Evolutionary conservation across 2,113 vertebrate species (phyloP).

Genomic region (Hippocampus barbouri): DNA sequence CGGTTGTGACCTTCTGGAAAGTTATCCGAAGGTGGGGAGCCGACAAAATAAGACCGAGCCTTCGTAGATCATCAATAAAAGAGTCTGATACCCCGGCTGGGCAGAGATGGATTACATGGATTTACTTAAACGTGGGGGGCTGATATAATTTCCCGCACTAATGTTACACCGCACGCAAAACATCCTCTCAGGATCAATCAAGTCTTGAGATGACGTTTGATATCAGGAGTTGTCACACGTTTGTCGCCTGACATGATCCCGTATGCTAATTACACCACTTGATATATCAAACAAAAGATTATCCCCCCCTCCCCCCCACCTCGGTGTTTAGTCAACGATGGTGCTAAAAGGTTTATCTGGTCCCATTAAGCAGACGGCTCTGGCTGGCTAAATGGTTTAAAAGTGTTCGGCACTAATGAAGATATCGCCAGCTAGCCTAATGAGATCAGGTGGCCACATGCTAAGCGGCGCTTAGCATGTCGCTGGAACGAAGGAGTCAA

Average conservation of each 20-base stretch:
- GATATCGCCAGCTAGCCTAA: slow-evolving; percentile 51
- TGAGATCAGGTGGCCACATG: slow-evolving; percentile 41
- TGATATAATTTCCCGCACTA: slow-evolving; percentile 23
- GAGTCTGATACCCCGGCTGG: not conserved
- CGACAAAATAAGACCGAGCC: slow-evolving; percentile 41
- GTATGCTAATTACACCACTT: not conserved
- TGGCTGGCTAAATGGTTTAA: slow-evolving; percentile 45
- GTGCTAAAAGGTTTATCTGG: slow-evolving; percentile 43
- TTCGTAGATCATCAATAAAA: too few relatives aligned
- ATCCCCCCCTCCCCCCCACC: not conserved
- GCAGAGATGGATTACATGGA: slow-evolving; percentile 1
- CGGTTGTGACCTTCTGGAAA: slow-evolving; percentile 42
- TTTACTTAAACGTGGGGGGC: slow-evolving; percentile 18
- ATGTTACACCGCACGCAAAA: slow-evolving; percentile 9
- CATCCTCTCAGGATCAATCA: slow-evolving; percentile 13
- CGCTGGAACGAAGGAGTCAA: slow-evolving; percentile 21
- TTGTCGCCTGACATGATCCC: not conserved
- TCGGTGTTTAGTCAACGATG: slow-evolving; percentile 6
- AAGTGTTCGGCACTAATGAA: slow-evolving; percentile 42
- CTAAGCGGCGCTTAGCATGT: slow-evolving; percentile 5
- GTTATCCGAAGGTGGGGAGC: slow-evolving; percentile 43
- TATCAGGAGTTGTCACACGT: not conserved
- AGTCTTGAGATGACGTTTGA: not conserved
- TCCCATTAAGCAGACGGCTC: slow-evolving; percentile 24
- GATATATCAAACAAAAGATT: slow-evolving; percentile 12